These are phyloP conservation scores for Ifrita kowaldi DNA, from an alignment of 2,113 vertebrate genomes.

Conservation along the genomic window DNA sequence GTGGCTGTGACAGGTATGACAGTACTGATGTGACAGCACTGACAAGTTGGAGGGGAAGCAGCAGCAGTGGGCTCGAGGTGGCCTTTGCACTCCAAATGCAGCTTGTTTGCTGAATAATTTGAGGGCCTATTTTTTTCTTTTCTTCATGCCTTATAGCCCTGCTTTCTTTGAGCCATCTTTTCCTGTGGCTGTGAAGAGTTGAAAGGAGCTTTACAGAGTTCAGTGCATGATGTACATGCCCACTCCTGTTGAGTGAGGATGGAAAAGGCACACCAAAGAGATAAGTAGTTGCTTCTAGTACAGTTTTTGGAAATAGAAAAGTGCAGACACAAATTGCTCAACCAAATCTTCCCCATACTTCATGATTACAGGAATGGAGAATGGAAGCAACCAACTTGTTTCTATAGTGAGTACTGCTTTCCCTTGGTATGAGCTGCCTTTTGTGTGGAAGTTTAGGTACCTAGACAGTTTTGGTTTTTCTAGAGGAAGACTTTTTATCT, in stretches of 20 bases:
- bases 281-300: background rate
- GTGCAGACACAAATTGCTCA: background rate
- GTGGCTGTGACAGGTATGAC: background rate
- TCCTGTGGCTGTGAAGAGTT: background rate
- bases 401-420: background rate
- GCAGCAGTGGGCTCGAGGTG: background rate
- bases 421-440: background rate
- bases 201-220: background rate
- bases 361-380: background rate
- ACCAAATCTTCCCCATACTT: background rate
- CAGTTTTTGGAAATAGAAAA: background rate
- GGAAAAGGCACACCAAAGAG: background rate
- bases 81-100: background rate
- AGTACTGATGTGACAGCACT: constrained; percentile 8
- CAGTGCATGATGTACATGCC: background rate
- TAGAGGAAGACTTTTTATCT: background rate
- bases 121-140: background rate
- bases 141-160: background rate
- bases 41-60: background rate
- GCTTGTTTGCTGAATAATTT: background rate
- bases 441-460: background rate
- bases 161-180: background rate
- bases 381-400: background rate
- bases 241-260: background rate
- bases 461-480: background rate